Evolutionary conservation across 2,888 invertebrate species (phyloP).

Genomic region (Cacoxenus indagator): DNA sequence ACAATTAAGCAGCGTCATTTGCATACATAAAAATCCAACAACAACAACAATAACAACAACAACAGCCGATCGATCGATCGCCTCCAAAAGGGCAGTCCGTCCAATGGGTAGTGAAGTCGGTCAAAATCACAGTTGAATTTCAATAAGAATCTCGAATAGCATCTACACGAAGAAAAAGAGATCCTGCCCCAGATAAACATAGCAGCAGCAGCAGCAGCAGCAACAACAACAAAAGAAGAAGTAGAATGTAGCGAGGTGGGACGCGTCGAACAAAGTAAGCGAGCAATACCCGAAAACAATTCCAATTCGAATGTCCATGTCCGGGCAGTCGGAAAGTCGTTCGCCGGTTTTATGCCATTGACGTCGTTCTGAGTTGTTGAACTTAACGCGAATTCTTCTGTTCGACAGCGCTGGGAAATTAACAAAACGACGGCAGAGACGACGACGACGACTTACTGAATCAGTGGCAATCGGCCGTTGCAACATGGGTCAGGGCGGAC

Average conservation of each 20-base stretch:
- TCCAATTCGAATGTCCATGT: constrained; percentile 39
- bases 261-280: background rate
- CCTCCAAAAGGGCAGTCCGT: constrained; percentile 10
- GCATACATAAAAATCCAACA: constrained; percentile 41
- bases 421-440: constrained; percentile 41
- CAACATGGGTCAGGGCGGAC: background rate
- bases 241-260: background rate
- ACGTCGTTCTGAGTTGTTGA: constrained; percentile 60
- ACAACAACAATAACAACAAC: background rate
- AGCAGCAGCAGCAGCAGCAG: too few relatives aligned
- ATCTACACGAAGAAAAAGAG: constrained; percentile 47
- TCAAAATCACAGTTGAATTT: constrained; percentile 32
- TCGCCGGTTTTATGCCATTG: background rate
- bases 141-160: constrained; percentile 38
- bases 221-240: constrained; percentile 44
- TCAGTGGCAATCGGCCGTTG: constrained; percentile 1
- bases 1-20: constrained; percentile 59
- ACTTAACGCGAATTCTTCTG: constrained; percentile 67
- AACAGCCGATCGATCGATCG: too few relatives aligned
- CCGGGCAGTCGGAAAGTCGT: constrained; percentile 39
- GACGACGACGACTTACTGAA: constrained; percentile 13
- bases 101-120: too few relatives aligned
- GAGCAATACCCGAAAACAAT: background rate
- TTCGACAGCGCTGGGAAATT: constrained; percentile 59
- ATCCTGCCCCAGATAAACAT: constrained; percentile 57